phyloP scores from a whole-genome alignment of 2,888 invertebrate species.

The Stramonita haemastoma region DNA sequence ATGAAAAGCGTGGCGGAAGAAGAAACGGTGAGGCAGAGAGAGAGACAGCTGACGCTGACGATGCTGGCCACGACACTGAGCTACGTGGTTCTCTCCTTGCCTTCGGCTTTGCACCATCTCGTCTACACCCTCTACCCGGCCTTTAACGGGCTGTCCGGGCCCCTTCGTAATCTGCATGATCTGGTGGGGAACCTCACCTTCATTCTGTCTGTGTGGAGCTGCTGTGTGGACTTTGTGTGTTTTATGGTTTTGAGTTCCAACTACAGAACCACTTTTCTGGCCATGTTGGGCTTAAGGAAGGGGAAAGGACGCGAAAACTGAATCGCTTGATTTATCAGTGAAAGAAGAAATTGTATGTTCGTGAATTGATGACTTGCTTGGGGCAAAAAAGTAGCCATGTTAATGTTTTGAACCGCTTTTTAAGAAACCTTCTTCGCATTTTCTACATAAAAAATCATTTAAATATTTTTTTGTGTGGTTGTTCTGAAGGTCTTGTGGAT shows the following conservation, averaged over 20 bases:
- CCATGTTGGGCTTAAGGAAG: neutral
- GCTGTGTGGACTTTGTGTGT: constrained; percentile 19
- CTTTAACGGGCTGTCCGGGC: neutral
- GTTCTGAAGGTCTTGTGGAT: too few relatives aligned
- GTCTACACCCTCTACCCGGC: neutral
- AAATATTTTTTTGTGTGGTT: too few relatives aligned
- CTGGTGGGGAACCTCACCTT: neutral
- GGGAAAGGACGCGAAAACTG: too few relatives aligned
- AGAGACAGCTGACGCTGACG: constrained; percentile 12
- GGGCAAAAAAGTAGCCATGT: neutral
- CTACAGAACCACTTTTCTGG: constrained; percentile 6
- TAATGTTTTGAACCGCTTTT: neutral
- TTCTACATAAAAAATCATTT: too few relatives aligned
- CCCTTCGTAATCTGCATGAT: neutral
- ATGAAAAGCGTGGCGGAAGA: neutral
- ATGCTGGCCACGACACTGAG: constrained; percentile 7
- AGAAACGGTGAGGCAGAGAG: neutral
- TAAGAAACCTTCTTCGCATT: too few relatives aligned
- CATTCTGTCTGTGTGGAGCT: constrained; percentile 11
- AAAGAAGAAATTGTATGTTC: neutral
- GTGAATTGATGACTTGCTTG: neutral
- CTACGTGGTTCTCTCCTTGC: constrained; percentile 15
- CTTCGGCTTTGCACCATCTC: neutral
- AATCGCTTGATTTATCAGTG: too few relatives aligned
- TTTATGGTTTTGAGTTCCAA: constrained; percentile 27